Percentiles rank a stretch among this genome's conserved stretches.
Conservation (phyloP, 2,113 vertebrate genomes). For the Nymphicus hollandicus region DNA sequence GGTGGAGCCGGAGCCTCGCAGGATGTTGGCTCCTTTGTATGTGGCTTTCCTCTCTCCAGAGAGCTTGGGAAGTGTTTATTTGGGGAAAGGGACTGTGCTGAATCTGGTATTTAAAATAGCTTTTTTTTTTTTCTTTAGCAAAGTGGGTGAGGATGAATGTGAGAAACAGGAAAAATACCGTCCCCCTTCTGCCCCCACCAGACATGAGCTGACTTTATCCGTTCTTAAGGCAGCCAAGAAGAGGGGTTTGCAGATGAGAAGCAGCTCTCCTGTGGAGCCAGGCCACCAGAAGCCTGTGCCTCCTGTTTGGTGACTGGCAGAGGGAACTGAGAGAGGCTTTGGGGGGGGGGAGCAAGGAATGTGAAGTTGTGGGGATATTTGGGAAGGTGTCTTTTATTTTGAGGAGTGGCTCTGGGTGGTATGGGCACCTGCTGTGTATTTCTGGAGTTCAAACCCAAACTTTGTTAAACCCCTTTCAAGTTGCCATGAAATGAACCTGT, state of each 20-base stretch:
- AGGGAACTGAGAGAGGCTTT: background rate
- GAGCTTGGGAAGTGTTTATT: background rate
- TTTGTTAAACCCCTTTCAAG: background rate
- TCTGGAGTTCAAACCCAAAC: background rate
- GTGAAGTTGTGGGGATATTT: background rate
- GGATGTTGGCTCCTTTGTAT: slow-evolving; percentile 51
- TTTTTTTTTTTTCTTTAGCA: background rate
- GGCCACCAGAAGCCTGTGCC: background rate
- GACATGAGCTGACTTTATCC: background rate
- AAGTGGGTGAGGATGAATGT: background rate
- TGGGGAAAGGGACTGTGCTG: background rate
- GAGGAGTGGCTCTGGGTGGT: background rate
- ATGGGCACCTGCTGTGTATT: accelerated
- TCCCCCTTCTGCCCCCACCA: slow-evolving; percentile 5
- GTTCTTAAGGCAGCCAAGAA: background rate
- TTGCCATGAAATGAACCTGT: accelerated
- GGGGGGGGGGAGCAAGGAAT: background rate
- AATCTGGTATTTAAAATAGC: background rate
- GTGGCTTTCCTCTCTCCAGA: background rate
- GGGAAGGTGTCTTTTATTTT: background rate
- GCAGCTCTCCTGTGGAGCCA: background rate
- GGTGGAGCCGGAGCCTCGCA: background rate
- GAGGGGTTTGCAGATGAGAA: background rate
- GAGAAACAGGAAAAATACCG: slow-evolving; percentile 10
- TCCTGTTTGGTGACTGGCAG: background rate